Conservation (phyloP, 2,797 vertebrate genomes). For the Rallus crepitans region DNA sequence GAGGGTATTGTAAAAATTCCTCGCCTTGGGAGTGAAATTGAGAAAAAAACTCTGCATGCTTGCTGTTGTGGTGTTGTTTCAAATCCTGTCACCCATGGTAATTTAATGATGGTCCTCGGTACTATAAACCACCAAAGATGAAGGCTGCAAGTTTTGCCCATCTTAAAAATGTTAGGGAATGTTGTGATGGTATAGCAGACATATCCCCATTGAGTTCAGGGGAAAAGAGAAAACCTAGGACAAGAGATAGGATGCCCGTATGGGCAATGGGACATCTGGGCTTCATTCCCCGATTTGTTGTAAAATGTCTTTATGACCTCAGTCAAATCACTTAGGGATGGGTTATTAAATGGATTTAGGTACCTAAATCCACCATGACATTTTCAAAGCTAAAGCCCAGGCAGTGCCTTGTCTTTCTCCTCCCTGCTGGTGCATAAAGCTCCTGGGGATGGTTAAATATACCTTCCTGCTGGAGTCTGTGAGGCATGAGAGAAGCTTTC, state of each 20-base stretch:
- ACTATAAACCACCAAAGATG: not conserved
- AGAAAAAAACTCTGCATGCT: slow-evolving; percentile 13
- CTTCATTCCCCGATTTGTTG: slow-evolving; percentile 51
- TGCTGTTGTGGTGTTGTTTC: not conserved
- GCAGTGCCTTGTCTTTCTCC: slow-evolving; percentile 31
- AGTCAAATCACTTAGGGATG: slow-evolving; percentile 51
- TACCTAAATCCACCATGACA: slow-evolving; percentile 68
- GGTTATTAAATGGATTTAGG: slow-evolving; percentile 70
- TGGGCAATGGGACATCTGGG: slow-evolving; percentile 34
- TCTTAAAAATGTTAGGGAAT: not conserved
- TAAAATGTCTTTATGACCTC: slow-evolving; percentile 64
- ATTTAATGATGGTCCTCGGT: slow-evolving; percentile 8
- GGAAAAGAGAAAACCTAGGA: not conserved
- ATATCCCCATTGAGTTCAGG: not conserved
- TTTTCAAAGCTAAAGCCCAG: slow-evolving; percentile 64
- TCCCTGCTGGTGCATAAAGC: not conserved
- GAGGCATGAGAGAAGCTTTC: not conserved
- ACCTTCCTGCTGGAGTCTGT: not conserved
- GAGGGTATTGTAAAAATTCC: slow-evolving; percentile 73
- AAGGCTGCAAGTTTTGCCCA: not conserved
- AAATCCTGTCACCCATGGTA: slow-evolving; percentile 23
- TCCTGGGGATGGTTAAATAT: slow-evolving; percentile 5
- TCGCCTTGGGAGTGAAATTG: slow-evolving; percentile 64
- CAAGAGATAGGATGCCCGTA: not conserved
- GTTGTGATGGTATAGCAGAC: not conserved